Evolutionary conservation across 2,888 invertebrate genomes (phyloP).

Genomic region (Ichneumoninae sp.): DNA sequence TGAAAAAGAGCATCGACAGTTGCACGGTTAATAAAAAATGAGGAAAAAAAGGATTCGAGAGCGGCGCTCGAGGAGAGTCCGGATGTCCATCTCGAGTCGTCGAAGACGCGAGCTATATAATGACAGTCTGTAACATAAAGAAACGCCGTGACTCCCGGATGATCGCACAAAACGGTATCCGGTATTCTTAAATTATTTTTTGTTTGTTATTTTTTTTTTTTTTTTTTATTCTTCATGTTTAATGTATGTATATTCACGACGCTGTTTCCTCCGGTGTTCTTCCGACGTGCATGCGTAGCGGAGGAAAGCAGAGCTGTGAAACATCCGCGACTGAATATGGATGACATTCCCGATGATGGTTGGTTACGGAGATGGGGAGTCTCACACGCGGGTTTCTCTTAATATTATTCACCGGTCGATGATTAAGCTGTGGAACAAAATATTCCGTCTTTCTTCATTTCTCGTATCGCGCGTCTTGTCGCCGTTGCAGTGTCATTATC

Average conservation of each 20-base stretch:
- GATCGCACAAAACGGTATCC: conserved; percentile 54
- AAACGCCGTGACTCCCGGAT: conserved; percentile 48
- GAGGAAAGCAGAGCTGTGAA: conserved; percentile 39
- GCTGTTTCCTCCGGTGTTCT: conserved; percentile 5
- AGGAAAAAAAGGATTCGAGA: neutral
- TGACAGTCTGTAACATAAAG: conserved; percentile 30
- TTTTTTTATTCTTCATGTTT: neutral
- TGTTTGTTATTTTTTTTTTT: neutral
- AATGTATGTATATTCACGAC: neutral
- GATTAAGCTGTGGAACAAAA: conserved; percentile 38
- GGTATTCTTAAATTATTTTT: conserved; percentile 51
- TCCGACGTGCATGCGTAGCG: conserved; percentile 1
- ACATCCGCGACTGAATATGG: conserved; percentile 45
- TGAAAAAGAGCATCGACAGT: neutral
- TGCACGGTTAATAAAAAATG: neutral
- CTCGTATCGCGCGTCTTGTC: neutral
- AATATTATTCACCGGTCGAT: conserved; percentile 34
- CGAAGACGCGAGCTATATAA: conserved; percentile 34
- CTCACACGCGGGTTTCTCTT: conserved; percentile 5
- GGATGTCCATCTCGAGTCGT: conserved; percentile 32
- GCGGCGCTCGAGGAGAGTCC: conserved; percentile 31
- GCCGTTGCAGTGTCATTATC: conserved; percentile 22
- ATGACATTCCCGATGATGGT: conserved; percentile 34
- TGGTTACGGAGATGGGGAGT: neutral
- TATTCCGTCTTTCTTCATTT: conserved; percentile 9